Evolutionary conservation across 2,113 vertebrate species (phyloP).

Genomic region (Ursus arctos): DNA sequence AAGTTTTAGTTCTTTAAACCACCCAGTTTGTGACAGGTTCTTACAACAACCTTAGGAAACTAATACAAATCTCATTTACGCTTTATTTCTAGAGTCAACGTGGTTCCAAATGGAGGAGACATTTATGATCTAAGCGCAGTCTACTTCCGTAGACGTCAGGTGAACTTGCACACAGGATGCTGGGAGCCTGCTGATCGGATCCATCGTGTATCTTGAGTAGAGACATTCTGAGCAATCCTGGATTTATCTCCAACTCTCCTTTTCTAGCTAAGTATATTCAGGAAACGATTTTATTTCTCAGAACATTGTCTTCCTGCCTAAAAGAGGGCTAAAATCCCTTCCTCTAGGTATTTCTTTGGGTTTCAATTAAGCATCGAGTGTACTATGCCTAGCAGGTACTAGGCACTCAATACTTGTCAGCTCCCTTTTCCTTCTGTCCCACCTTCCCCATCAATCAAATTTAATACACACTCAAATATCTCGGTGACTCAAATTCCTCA

Average conservation of each 20-base stretch:
- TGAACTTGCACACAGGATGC: neutral
- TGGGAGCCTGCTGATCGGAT: too few species aligned
- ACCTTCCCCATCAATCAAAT: neutral
- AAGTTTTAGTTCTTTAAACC: neutral
- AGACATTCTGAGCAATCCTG: neutral
- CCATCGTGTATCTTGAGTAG: neutral
- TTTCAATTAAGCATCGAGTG: neutral
- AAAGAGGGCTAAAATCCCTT: neutral
- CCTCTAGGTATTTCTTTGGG: neutral
- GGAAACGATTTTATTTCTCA: neutral
- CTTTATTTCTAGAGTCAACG: neutral
- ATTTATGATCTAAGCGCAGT: neutral
- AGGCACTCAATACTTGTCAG: neutral
- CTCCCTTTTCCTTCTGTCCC: neutral
- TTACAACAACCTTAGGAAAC: neutral
- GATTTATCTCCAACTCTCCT: neutral
- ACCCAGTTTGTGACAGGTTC: neutral
- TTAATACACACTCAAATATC: neutral
- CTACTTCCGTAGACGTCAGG: neutral
- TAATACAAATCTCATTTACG: neutral
- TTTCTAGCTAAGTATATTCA: neutral
- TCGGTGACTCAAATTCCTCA: neutral
- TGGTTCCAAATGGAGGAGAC: neutral
- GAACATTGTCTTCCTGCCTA: neutral
- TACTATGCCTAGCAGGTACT: neutral